Percentiles rank a stretch among this genome's conserved stretches.
Evolutionary conservation across 2,888 invertebrate genomes (phyloP).

Genomic region (Eulithis testata): DNA sequence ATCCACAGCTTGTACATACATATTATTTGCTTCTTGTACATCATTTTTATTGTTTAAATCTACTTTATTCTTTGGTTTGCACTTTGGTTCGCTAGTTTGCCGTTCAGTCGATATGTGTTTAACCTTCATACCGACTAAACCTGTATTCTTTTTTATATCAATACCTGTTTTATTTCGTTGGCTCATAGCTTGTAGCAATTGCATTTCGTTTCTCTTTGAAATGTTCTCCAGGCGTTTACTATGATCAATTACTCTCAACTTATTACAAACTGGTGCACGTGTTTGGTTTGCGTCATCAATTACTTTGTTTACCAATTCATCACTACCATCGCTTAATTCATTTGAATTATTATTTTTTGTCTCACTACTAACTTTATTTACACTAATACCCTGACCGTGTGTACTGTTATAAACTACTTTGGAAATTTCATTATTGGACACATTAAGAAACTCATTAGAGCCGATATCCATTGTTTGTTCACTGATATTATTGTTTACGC

Average conservation of each 20-base stretch:
- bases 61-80: background rate
- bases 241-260: background rate
- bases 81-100: conserved; percentile 6
- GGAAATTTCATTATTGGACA: background rate
- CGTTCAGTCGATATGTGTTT: conserved; percentile 25
- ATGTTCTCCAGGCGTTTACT: background rate
- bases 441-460: background rate
- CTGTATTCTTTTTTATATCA: conserved; percentile 56
- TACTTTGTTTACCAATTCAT: conserved; percentile 1
- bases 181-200: conserved; percentile 38
- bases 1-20: conserved; percentile 8
- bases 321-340: background rate
- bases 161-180: conserved; percentile 41
- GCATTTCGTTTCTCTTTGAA: conserved; percentile 31
- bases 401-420: background rate
- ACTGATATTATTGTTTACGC: background rate
- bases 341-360: background rate
- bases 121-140: conserved; percentile 58
- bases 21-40: background rate
- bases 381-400: background rate
- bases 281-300: background rate
- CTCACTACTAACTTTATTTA: conserved; percentile 4
- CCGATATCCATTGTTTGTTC: conserved; percentile 4
- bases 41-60: background rate
- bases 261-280: background rate